Evolutionary conservation across 2,888 invertebrate genomes (phyloP).

Genomic region (Antheraea assamensis): DNA sequence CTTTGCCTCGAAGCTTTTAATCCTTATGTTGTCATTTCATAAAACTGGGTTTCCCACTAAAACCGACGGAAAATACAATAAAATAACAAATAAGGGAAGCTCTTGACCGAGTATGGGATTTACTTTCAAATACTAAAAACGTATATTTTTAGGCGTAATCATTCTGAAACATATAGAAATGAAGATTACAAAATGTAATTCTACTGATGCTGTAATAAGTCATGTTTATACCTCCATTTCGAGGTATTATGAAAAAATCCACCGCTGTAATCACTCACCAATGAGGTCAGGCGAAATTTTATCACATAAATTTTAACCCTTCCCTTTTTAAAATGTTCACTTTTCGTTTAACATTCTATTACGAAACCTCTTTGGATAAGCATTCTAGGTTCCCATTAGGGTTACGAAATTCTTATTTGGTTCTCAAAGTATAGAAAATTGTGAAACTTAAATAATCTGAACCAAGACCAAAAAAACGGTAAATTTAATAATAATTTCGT

Average conservation of each 20-base stretch:
- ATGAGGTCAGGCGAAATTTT: slow-evolving; percentile 13
- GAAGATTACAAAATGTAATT: background rate
- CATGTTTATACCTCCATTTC: background rate
- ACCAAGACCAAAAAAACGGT: no score
- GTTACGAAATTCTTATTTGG: background rate
- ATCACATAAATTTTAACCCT: slow-evolving; percentile 9
- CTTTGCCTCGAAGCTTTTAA: slow-evolving; percentile 6
- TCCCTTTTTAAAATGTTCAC: slow-evolving; percentile 6
- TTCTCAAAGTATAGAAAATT: no score
- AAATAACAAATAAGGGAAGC: background rate
- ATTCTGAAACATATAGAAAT: background rate
- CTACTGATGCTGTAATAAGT: background rate
- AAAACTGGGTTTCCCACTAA: background rate
- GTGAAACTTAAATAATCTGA: no score
- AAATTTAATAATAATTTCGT: no score
- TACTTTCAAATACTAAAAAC: no score
- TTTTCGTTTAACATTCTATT: slow-evolving; percentile 1
- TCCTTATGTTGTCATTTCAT: background rate
- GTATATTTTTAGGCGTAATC: no score
- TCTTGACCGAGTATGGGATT: background rate
- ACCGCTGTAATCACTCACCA: background rate
- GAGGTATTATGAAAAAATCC: slow-evolving; percentile 2
- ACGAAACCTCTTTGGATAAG: slow-evolving; percentile 3
- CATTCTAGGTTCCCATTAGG: background rate
- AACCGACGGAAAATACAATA: background rate